Evolutionary conservation across 2,797 vertebrate species (phyloP), one percentile per base, ranked within the genome.

Genomic region (Malacoctenus gilli): DNA sequence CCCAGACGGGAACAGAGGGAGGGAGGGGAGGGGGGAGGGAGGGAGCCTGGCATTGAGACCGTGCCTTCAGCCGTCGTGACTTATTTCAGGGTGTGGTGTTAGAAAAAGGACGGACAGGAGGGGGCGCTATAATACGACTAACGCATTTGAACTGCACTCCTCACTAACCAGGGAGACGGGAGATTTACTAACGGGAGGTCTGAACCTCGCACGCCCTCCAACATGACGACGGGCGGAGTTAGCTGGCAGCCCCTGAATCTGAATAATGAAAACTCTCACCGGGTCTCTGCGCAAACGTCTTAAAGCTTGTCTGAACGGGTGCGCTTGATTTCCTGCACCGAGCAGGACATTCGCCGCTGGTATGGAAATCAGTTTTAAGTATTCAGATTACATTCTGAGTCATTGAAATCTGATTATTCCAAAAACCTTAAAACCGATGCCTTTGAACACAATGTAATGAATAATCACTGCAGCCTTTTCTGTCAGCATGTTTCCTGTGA

Each of bases 21-120:
- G 8, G 62, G 18, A 32, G 30, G 20, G 50, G 49, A 48, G 13
- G 18, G 37, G 31, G 30, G 39, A 8, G 64, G 39, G 25, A 5
- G 20, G 13, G 47, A 30, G 4, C 23, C 32, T 20, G 32, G 37
- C 28, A 32, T 74, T 77, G 25, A 54, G 66, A 59, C 77, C 52
- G 74, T 78, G 82, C 78, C 76, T 82, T 82, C 69, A 73, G 68
- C 54, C 56, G 10, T 46, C 54, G 78, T 54, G 66, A 57, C 71
- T 41, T 72, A 54, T 54, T 4, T 16, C 38, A 1, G 58, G 70
- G 59, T 25, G 79, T 70, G 74, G 53, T 55, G 56, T 61, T 39
- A 57, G 49, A 62, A 25, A 32, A 5, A 28, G 9, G 25, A 28
- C 37, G 6, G 22, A 41, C 41, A 7, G 3, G 44, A 62, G 15